phyloP scores from a whole-genome alignment of 2,888 invertebrate genomes.

The Drosophila nr. perissopoda region DNA sequence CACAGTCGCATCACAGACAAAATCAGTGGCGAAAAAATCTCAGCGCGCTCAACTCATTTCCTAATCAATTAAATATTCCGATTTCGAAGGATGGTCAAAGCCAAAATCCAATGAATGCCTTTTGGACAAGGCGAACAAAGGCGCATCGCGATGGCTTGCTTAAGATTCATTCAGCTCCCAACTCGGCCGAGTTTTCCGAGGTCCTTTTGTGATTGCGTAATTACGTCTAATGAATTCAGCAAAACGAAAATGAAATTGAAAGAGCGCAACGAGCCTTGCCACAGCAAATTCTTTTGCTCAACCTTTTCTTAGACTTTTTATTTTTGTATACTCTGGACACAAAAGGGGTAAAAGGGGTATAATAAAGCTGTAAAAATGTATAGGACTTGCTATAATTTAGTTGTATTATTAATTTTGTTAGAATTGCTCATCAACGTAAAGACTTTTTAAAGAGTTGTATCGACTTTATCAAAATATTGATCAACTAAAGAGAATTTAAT shows the following conservation, averaged over 20 bases:
- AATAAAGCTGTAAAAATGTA: not conserved
- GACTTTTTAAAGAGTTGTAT: not conserved
- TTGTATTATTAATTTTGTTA: not conserved
- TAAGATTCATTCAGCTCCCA: conserved; percentile 49
- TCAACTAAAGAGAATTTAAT: not conserved
- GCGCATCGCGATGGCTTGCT: conserved; percentile 24
- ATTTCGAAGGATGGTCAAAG: conserved; percentile 47
- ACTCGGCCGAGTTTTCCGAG: conserved; percentile 17
- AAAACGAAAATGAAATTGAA: conserved; percentile 67
- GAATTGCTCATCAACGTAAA: not conserved
- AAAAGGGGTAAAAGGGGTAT: too few species aligned
- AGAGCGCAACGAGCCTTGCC: conserved; percentile 37
- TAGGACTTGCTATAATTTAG: not conserved
- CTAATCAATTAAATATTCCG: conserved; percentile 79
- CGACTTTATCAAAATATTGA: not conserved
- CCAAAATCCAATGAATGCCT: conserved; percentile 42
- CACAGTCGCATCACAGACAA: conserved; percentile 10
- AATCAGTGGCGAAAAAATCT: conserved; percentile 49
- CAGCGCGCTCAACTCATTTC: conserved; percentile 63
- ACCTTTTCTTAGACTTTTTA: conserved; percentile 14
- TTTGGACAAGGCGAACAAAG: conserved; percentile 32
- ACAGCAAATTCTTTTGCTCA: conserved; percentile 31
- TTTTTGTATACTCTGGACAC: conserved; percentile 1
- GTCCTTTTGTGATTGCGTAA: conserved; percentile 73
- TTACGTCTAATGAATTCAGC: conserved; percentile 74